These are phyloP conservation scores for Helarctos malayanus DNA, from an alignment of 2,797 vertebrate genomes.

Conservation along the genomic window DNA sequence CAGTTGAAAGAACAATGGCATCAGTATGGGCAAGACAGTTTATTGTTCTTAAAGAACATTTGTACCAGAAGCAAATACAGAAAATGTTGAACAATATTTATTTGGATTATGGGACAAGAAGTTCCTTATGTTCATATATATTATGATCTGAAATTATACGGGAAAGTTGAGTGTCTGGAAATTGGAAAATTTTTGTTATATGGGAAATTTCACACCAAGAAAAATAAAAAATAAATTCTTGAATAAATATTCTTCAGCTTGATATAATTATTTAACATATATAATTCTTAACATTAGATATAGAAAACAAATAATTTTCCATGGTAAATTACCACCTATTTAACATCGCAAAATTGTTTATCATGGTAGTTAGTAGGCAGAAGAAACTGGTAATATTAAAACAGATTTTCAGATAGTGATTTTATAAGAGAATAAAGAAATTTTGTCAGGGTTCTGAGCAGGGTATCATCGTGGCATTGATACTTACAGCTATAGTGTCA, in stretches of 20 bases:
- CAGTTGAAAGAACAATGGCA: slow-evolving; percentile 59
- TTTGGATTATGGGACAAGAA: slow-evolving; percentile 16
- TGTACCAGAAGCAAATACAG: slow-evolving; percentile 49
- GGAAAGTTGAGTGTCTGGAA: not conserved
- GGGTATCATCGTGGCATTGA: not conserved
- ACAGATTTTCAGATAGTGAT: not conserved
- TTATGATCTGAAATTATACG: not conserved
- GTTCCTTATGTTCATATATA: not conserved
- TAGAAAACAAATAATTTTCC: not conserved
- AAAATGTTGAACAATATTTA: slow-evolving; percentile 58
- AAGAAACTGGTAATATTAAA: not conserved
- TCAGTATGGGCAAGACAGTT: not conserved
- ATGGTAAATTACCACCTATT: not conserved
- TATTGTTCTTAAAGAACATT: slow-evolving; percentile 18
- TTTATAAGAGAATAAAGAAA: not conserved
- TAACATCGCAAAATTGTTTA: not conserved
- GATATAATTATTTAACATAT: not conserved
- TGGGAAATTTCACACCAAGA: not conserved
- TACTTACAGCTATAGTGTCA: not conserved
- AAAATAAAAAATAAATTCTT: slow-evolving; percentile 18
- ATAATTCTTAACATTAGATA: not conserved
- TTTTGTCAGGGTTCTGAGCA: not conserved
- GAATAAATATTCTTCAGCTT: slow-evolving; percentile 17
- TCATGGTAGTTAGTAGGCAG: not conserved
- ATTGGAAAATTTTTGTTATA: not conserved